Evolutionary conservation across 2,797 vertebrate genomes (phyloP).

Genomic region (Chrosomus eos): DNA sequence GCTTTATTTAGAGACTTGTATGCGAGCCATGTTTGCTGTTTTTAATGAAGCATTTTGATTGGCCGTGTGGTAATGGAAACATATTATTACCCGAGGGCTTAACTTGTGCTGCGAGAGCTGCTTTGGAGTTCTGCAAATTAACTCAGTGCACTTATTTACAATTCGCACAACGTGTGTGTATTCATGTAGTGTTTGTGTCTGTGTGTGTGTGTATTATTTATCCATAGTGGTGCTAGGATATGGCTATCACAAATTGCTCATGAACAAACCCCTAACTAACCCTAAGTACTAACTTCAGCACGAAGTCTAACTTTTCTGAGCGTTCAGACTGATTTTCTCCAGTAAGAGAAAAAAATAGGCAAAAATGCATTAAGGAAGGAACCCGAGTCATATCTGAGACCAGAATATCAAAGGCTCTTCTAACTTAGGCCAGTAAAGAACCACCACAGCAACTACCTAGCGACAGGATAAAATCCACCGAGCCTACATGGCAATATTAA

Average conservation of each 20-base stretch:
- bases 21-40: constrained; percentile 44
- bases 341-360: not conserved
- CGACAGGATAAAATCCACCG: not conserved
- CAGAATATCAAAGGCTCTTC: not conserved
- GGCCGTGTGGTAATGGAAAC: constrained; percentile 55
- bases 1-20: constrained; percentile 53
- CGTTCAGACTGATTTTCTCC: not conserved
- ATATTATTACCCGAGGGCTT: constrained; percentile 55
- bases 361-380: not conserved
- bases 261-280: not conserved
- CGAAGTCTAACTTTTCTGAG: not conserved
- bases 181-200: constrained; percentile 2
- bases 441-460: not conserved
- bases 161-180: constrained; percentile 18
- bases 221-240: not conserved
- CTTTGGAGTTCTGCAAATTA: constrained; percentile 40
- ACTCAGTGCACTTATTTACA: constrained; percentile 37
- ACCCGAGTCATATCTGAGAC: not conserved
- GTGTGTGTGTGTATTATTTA: constrained; percentile 32
- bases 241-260: not conserved
- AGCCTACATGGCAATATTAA: not conserved
- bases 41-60: constrained; percentile 39
- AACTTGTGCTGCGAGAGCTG: constrained; percentile 43
- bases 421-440: not conserved
- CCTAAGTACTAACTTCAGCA: not conserved